Evolutionary conservation across 2,113 vertebrate species (phyloP), one percentile per base, ranked within the genome.

Genomic region (Chascanopsetta lugubris): DNA sequence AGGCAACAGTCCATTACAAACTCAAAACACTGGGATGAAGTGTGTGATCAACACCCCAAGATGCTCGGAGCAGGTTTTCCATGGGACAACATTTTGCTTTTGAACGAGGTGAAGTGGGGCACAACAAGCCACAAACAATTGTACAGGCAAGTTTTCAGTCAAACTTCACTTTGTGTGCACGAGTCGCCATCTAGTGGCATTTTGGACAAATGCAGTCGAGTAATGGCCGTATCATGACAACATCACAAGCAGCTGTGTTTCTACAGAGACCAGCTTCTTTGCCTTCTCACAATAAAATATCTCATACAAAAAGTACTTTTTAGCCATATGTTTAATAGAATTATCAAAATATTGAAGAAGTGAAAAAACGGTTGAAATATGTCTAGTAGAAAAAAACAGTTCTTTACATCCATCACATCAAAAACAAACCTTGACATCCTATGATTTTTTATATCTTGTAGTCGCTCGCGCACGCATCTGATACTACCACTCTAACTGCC

Each of bases 291-390:
- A 72, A 55, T 78, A 78, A 73, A 70, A 70, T 69, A 51, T 72
- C 6, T 58, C 11, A 27, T 83, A 85, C 45, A 82, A 89, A n/a
- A 86, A 82, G 49, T 58, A 60, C 0, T 13, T 75, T 59, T 71
- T 49, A 56, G 63, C 50, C 53, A 63, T 66, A 67, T 75, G 12
- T 74, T 83, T 60, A 71, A 81, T 58, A 72, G 61, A 43, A 51
- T 77, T 80, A 76, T 76, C 69, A 82, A 83, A 83, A 81, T 80
- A 79, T 54, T 60, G 38, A 66, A 63, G 48, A 17, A 81, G 68
- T 72, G 66, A 80, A 80, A 82, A 59, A 86, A 62, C 71, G 27
- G 25, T 64, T 56, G 12, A 72, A 77, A 82, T 55, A 3, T 56
- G 45, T 58, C 64, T 29, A 70, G 80, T 79, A 74, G 32, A 65